A percentile compares a stretch with the other conserved stretches of the same genome.
These are phyloP conservation scores for Remorina albescens DNA, from an alignment of 2,797 vertebrate species.

Conservation along the genomic window DNA sequence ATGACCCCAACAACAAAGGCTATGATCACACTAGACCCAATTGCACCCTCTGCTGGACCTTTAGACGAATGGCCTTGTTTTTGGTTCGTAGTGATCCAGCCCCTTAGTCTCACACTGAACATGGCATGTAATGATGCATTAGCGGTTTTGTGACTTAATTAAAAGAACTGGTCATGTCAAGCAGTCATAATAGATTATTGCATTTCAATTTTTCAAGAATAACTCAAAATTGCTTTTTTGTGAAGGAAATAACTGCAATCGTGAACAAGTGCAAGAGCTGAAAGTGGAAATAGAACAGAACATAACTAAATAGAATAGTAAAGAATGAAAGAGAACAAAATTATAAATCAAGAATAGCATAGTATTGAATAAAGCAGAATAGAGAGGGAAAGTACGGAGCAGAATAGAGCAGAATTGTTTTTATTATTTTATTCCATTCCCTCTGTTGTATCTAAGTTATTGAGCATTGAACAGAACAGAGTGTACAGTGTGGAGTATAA, in stretches of 20 bases:
- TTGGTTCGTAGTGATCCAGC: background rate
- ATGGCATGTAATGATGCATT: background rate
- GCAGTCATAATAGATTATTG: background rate
- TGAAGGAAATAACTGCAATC: background rate
- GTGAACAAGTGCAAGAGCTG: background rate
- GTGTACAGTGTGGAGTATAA: background rate
- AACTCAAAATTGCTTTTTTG: background rate
- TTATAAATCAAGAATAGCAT: background rate
- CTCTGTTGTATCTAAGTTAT: background rate
- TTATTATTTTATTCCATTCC: background rate
- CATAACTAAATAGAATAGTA: background rate
- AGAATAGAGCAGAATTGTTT: background rate
- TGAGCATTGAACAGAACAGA: background rate
- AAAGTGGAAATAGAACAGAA: background rate
- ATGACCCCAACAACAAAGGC: constrained; percentile 61
- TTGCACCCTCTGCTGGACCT: constrained; percentile 86
- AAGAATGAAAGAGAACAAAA: background rate
- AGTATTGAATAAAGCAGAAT: background rate
- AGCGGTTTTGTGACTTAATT: constrained; percentile 1
- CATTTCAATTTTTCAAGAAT: too few species aligned
- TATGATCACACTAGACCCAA: constrained; percentile 57
- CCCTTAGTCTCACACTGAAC: constrained; percentile 2
- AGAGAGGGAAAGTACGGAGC: background rate
- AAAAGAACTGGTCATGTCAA: background rate
- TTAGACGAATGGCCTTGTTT: constrained; percentile 21